These are phyloP conservation scores for Pristionchus pacificus DNA, from an alignment of 1,140 invertebrate genomes.

Conservation along the genomic window DNA sequence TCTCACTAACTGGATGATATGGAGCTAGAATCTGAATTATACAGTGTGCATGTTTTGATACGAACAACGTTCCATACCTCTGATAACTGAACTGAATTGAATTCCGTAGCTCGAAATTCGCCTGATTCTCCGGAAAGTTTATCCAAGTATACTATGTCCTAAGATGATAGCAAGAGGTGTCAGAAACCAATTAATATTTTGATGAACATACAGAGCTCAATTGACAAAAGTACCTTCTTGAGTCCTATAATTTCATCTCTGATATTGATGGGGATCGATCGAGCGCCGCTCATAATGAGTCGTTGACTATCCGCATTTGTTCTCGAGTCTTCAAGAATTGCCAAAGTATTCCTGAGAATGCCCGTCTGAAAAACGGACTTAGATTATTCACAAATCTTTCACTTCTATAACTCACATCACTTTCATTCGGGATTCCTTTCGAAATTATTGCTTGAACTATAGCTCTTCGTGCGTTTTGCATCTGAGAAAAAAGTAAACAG, in stretches of 20 bases:
- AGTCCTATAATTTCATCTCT: conserved; percentile 13
- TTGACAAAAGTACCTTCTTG: conserved; percentile 3
- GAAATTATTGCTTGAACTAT: conserved; percentile 6
- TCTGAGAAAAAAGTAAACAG: conserved; percentile 14
- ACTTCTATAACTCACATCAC: background rate
- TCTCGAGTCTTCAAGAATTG: background rate
- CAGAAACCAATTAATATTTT: no score
- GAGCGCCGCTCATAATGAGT: background rate
- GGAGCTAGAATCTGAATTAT: conserved; percentile 14
- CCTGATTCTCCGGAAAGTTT: no score
- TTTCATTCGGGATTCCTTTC: conserved; percentile 1
- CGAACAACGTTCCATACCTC: no score
- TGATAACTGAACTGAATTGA: no score
- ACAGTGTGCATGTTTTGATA: no score
- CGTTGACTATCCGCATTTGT: no score
- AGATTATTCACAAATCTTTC: no score
- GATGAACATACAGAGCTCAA: no score
- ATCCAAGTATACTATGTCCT: no score
- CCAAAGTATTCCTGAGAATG: conserved; percentile 7
- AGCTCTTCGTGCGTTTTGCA: conserved; percentile 16
- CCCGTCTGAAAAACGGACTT: conserved; percentile 16
- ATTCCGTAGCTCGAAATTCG: no score
- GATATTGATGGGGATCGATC: conserved; percentile 11
- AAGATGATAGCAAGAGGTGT: no score
- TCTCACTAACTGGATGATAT: conserved; percentile 15